phyloP scores from a whole-genome alignment of 2,797 vertebrate genomes.

The Xenopus petersii region DNA sequence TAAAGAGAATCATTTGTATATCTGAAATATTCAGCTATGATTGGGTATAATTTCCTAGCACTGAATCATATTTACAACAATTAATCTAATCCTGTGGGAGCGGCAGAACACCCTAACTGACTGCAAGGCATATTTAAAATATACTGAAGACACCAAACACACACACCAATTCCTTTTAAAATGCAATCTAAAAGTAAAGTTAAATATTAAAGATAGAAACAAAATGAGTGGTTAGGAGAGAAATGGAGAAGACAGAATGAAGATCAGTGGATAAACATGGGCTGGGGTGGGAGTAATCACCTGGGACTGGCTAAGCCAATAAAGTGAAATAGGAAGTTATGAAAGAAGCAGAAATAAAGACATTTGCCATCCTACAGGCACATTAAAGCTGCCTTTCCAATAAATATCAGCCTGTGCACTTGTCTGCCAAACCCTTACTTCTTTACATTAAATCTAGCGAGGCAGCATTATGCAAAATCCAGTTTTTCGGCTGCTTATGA shows the following conservation, averaged over 20 bases:
- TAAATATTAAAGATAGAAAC: conserved; percentile 23
- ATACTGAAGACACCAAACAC: conserved; percentile 5
- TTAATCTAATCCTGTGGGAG: not conserved
- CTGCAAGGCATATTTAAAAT: not conserved
- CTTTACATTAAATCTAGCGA: conserved; percentile 47
- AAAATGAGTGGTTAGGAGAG: conserved; percentile 23
- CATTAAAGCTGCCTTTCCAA: conserved; percentile 41
- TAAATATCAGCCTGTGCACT: conserved; percentile 27
- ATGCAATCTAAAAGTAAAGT: conserved; percentile 56
- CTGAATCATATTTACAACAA: not conserved
- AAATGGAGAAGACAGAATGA: conserved; percentile 28
- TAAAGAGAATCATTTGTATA: not conserved
- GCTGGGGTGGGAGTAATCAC: conserved; percentile 11
- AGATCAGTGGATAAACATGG: conserved; percentile 12
- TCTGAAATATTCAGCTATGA: not conserved
- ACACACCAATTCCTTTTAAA: conserved; percentile 49
- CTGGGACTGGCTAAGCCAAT: conserved; percentile 48
- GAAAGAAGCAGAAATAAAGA: conserved; percentile 39
- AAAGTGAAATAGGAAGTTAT: conserved; percentile 43
- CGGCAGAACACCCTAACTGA: too few relatives aligned
- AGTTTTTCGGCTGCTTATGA: conserved; percentile 46
- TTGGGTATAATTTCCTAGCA: not conserved
- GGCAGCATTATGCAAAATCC: conserved; percentile 49
- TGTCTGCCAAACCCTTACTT: conserved; percentile 37
- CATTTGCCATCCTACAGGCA: conserved; percentile 43